Evolutionary conservation across 2,888 invertebrate species (phyloP).

Genomic region (Sympetrum striolatum): DNA sequence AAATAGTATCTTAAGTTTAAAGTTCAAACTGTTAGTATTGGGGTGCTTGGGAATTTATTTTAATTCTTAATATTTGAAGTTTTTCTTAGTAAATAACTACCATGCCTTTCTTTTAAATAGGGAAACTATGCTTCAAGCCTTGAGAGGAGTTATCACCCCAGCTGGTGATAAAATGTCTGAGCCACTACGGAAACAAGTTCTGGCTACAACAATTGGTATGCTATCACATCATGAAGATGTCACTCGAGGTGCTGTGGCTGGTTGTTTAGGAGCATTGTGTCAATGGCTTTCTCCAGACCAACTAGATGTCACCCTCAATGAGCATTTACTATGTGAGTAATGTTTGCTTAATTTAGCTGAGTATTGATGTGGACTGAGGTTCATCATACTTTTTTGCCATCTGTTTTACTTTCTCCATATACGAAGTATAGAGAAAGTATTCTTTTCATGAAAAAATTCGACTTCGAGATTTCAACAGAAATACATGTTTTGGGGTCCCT

Average conservation of each 20-base stretch:
- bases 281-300: conserved; percentile 76
- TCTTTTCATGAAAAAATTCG: too few species aligned
- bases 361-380: background rate
- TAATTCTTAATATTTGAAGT: too few species aligned
- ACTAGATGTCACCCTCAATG: conserved; percentile 73
- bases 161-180: conserved; percentile 91
- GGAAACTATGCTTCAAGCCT: conserved; percentile 92
- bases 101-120: conserved; percentile 58
- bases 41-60: too few species aligned
- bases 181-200: conserved; percentile 75
- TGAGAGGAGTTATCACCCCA: conserved; percentile 82
- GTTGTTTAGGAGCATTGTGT: conserved; percentile 87
- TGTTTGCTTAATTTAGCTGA: background rate
- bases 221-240: conserved; percentile 80
- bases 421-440: too few species aligned
- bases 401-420: too few species aligned
- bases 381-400: too few species aligned
- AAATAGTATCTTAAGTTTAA: too few species aligned
- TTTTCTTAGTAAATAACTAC: background rate
- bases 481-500: too few species aligned
- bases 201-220: conserved; percentile 70
- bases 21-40: too few species aligned
- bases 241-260: conserved; percentile 82
- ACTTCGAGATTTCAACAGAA: too few species aligned
- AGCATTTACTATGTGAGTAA: conserved; percentile 73